Conservation (phyloP, 1,140 invertebrate species). For the Dinoponera quadriceps region DNA sequence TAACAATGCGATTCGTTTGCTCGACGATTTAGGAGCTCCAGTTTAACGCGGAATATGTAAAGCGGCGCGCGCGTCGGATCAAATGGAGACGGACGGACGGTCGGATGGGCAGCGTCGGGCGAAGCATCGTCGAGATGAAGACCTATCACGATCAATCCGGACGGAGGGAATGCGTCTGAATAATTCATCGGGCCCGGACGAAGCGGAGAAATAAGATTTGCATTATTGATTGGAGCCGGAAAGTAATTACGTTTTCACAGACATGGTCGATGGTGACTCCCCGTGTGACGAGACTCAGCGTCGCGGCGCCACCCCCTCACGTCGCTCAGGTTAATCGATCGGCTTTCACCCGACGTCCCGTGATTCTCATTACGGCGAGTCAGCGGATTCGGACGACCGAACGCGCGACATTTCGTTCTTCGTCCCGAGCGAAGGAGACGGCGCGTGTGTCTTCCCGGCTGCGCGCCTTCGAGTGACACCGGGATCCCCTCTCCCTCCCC, state of each 20-base stretch:
- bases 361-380: conserved; percentile 47
- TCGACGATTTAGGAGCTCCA: conserved; percentile 3
- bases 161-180: conserved; percentile 34
- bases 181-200: conserved; percentile 50
- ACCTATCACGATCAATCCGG: conserved; percentile 40
- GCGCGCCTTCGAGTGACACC: too few relatives aligned
- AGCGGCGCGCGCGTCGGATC: background rate
- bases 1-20: background rate
- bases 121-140: conserved; percentile 10
- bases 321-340: conserved; percentile 56
- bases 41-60: conserved; percentile 32
- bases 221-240: conserved; percentile 63
- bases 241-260: conserved; percentile 56
- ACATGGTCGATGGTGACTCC: conserved; percentile 53
- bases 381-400: conserved; percentile 40
- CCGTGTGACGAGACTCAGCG: background rate
- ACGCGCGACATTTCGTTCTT: background rate
- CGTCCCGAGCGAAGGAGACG: background rate
- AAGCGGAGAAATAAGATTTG: conserved; percentile 61
- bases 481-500: too few relatives aligned
- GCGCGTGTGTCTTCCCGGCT: background rate
- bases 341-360: conserved; percentile 46
- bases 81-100: conserved; percentile 1
- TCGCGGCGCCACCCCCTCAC: conserved; percentile 24
- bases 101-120: background rate